These are phyloP conservation scores for Cyrtodaria siliqua DNA, from an alignment of 2,888 invertebrate species.

Conservation along the genomic window DNA sequence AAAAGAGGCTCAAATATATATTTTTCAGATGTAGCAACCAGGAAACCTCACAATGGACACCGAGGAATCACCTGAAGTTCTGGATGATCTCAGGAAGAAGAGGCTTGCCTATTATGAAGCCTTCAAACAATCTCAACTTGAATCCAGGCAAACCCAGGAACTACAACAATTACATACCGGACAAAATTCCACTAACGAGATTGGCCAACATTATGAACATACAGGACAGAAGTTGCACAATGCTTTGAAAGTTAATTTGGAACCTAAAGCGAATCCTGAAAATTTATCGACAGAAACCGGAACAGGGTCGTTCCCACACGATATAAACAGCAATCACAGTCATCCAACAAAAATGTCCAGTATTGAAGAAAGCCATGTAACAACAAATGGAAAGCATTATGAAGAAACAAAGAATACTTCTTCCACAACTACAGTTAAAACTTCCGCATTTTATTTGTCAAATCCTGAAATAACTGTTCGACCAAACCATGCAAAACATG, in stretches of 20 bases:
- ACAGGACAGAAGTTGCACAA: not conserved
- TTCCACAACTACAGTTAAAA: slow-evolving; percentile 15
- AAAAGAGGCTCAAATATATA: no score
- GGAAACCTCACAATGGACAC: slow-evolving; percentile 19
- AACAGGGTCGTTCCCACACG: not conserved
- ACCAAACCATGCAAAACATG: not conserved
- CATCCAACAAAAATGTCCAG: no score
- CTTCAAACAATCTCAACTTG: no score
- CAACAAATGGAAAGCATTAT: not conserved
- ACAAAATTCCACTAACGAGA: not conserved
- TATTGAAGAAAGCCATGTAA: not conserved
- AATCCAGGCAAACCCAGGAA: no score
- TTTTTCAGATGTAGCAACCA: no score
- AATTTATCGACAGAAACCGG: not conserved
- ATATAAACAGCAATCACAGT: not conserved
- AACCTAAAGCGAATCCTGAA: not conserved
- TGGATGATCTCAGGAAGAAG: slow-evolving; percentile 72
- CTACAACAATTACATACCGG: no score
- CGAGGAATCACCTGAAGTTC: slow-evolving; percentile 20
- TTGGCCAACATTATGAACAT: not conserved
- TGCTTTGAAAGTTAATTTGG: not conserved
- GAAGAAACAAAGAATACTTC: not conserved
- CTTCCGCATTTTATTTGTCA: slow-evolving; percentile 45
- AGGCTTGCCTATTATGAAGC: slow-evolving; percentile 73
- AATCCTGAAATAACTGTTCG: slow-evolving; percentile 1